Evolutionary conservation across 2,113 vertebrate species (phyloP).

Genomic region (Circaetus gallicus): DNA sequence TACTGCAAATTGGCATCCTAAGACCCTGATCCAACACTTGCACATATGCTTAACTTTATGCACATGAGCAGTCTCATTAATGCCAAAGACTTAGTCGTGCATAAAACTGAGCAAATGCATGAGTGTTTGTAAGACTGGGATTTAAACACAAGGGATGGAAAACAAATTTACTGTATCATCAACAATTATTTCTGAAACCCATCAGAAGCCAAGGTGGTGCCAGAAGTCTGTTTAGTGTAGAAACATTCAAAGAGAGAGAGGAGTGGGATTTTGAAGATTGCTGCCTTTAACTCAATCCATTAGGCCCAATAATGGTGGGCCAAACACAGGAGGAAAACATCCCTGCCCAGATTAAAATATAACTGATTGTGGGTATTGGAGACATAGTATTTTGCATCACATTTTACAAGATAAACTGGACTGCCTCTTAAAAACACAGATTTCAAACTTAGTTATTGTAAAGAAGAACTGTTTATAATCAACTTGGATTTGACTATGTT

Average conservation of each 20-base stretch:
- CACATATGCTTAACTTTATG: conserved; percentile 61
- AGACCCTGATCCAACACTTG: conserved; percentile 51
- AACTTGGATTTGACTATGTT: conserved; percentile 3
- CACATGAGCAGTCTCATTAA: conserved; percentile 61
- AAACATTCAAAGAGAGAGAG: background rate
- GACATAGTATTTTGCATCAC: background rate
- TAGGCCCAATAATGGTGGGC: background rate
- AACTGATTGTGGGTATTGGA: background rate
- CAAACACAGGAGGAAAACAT: background rate
- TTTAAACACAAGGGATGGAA: conserved; percentile 55
- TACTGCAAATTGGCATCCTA: conserved; percentile 56
- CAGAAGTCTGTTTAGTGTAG: background rate
- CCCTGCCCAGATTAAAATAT: background rate
- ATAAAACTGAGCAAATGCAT: conserved; percentile 48
- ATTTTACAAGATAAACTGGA: background rate
- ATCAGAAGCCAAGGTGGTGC: conserved; percentile 32
- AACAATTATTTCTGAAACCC: conserved; percentile 63
- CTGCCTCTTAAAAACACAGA: background rate
- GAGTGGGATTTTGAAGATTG: background rate
- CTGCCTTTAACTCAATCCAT: background rate
- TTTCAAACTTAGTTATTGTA: background rate
- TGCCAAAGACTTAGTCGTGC: conserved; percentile 29
- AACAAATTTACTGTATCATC: conserved; percentile 66
- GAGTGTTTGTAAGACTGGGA: conserved; percentile 28
- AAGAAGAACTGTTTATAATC: background rate